Conservation (phyloP, 2,797 vertebrate genomes). For the Graptemys geographica region DNA sequence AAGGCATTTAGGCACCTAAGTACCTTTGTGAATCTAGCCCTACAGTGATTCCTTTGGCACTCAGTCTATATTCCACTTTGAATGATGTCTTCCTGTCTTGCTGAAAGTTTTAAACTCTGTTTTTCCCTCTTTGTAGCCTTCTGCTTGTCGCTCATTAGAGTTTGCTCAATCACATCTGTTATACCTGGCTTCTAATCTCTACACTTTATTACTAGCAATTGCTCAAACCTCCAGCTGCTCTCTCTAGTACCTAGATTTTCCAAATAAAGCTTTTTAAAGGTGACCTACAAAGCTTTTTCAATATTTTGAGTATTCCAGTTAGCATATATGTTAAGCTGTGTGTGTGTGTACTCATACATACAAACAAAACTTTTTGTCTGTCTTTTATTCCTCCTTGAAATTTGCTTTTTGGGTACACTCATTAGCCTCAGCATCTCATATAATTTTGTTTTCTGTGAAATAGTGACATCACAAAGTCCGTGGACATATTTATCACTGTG, state of each 20-base stretch:
- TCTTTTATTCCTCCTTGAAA: background rate
- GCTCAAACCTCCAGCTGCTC: background rate
- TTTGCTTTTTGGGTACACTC: background rate
- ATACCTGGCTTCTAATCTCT: background rate
- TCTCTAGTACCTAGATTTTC: background rate
- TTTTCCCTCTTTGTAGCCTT: conserved; percentile 20
- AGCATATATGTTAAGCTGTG: background rate
- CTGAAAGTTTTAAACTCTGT: background rate
- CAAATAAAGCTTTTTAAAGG: background rate
- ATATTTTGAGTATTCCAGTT: background rate
- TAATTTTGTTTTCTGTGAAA: background rate
- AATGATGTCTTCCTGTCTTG: background rate
- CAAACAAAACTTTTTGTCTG: fast-evolving
- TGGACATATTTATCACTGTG: background rate
- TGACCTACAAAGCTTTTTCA: background rate
- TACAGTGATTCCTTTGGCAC: background rate
- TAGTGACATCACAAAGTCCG: background rate
- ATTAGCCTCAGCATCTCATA: background rate
- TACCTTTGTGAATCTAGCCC: background rate
- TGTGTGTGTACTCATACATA: background rate
- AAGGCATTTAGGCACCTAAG: background rate
- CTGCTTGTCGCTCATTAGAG: background rate
- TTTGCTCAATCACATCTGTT: background rate
- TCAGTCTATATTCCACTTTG: background rate
- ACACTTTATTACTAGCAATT: background rate